These are phyloP conservation scores for Nipponia nippon DNA, from an alignment of 2,113 vertebrate species.

Conservation along the genomic window DNA sequence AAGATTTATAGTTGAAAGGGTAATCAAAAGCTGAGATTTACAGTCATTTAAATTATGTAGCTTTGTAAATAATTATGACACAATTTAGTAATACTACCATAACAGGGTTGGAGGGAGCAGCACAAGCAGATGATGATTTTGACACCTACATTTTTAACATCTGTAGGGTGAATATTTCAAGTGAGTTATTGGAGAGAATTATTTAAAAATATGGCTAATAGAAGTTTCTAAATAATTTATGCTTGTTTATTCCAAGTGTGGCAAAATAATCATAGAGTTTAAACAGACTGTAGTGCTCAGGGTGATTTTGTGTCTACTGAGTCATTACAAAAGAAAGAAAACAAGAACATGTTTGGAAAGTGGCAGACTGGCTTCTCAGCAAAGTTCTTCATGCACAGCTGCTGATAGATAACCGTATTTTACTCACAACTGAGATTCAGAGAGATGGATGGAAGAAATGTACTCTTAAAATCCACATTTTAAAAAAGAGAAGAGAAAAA, in stretches of 20 bases:
- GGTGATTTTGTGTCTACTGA: neutral
- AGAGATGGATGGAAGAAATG: neutral
- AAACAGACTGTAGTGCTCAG: neutral
- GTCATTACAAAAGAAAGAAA: neutral
- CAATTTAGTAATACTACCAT: neutral
- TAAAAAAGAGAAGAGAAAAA: neutral
- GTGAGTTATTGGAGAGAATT: neutral
- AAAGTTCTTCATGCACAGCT: neutral
- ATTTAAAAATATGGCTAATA: neutral
- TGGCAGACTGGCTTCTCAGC: neutral
- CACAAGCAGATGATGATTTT: neutral
- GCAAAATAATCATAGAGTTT: neutral
- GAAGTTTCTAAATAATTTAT: neutral
- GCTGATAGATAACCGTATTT: neutral
- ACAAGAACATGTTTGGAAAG: neutral
- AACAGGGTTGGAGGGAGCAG: neutral
- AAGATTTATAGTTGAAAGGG: neutral
- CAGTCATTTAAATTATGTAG: neutral
- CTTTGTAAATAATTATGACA: neutral
- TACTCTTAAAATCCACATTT: neutral
- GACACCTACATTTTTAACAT: neutral
- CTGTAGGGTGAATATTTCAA: neutral
- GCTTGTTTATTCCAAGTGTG: neutral
- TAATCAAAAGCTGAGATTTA: neutral
- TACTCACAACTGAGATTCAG: neutral